phyloP scores from a whole-genome alignment of 1,140 invertebrate species.

The Brachionus rubens region DNA sequence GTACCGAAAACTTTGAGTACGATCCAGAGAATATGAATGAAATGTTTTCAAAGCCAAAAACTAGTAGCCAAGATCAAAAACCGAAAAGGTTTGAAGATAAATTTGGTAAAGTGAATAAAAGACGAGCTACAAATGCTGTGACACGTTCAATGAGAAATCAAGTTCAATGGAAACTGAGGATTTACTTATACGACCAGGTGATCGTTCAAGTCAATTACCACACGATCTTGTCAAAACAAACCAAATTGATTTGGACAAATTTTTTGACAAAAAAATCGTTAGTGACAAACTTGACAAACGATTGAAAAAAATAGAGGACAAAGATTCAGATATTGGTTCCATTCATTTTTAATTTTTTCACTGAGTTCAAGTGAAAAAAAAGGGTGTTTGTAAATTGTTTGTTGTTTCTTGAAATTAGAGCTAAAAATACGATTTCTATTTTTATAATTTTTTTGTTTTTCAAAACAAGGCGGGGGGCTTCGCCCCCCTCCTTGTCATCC shows the following conservation, averaged over 20 bases:
- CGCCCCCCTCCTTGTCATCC: too few relatives aligned
- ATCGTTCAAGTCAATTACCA: not conserved
- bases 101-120: constrained; percentile 2
- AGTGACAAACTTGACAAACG: constrained; percentile 5
- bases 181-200: not conserved
- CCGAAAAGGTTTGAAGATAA: constrained; percentile 8
- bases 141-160: constrained; percentile 8
- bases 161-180: constrained; percentile 15
- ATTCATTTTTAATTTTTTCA: too few relatives aligned
- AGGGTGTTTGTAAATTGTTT: too few relatives aligned
- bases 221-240: not conserved
- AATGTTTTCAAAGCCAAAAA: constrained; percentile 4
- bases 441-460: too few relatives aligned
- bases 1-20: not conserved
- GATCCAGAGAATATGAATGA: not conserved
- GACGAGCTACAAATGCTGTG: not conserved
- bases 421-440: too few relatives aligned
- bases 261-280: constrained; percentile 1
- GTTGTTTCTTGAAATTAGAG: too few relatives aligned
- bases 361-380: too few relatives aligned
- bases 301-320: constrained; percentile 12
- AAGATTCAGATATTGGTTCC: too few relatives aligned
- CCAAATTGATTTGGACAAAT: not conserved
- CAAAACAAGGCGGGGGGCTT: too few relatives aligned
- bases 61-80: not conserved